Conservation (phyloP, 2,888 invertebrate genomes). For the Eristalis pertinax region DNA sequence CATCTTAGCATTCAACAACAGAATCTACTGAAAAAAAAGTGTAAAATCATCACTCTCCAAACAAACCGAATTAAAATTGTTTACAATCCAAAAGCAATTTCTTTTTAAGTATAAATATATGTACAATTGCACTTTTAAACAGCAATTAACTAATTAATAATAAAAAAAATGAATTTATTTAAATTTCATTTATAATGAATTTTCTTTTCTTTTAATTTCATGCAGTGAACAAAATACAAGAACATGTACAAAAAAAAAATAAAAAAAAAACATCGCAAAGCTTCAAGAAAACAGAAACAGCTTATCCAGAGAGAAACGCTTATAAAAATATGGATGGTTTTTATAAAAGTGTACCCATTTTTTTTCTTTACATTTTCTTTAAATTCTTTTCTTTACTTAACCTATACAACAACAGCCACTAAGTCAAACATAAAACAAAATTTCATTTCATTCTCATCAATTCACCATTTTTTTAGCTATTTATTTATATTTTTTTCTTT, state of each 20-base stretch:
- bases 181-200: neutral
- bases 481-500: neutral
- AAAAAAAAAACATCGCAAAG: conserved; percentile 19
- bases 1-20: neutral
- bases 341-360: neutral
- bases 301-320: neutral
- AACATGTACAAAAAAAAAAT: conserved; percentile 23
- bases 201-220: conserved; percentile 29
- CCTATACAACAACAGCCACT: neutral
- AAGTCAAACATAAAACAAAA: neutral
- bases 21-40: neutral
- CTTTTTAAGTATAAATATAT: conserved; percentile 14
- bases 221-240: conserved; percentile 47
- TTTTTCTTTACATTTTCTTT: conserved; percentile 21
- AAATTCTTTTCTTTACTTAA: conserved; percentile 2
- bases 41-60: neutral
- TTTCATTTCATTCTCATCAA: neutral
- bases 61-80: neutral
- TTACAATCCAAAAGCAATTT: conserved; percentile 18
- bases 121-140: conserved; percentile 28
- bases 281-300: conserved; percentile 47
- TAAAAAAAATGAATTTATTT: conserved; percentile 17
- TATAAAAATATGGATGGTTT: neutral
- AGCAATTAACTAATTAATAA: conserved; percentile 10
- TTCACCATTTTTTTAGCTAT: neutral